These are phyloP conservation scores for Aethina tumida DNA, from an alignment of 1,140 invertebrate genomes.

Conservation along the genomic window DNA sequence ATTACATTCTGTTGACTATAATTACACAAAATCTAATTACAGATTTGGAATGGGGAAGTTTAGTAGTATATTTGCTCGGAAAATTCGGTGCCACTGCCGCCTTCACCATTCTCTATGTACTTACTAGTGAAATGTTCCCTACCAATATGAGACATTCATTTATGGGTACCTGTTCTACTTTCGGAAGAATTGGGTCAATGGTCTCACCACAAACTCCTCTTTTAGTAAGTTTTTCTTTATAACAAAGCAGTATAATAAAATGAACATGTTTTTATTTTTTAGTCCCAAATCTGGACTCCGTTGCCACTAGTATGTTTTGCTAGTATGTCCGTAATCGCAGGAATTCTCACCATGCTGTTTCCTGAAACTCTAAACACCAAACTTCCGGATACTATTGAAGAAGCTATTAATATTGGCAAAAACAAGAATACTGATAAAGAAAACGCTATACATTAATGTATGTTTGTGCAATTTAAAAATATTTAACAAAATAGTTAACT, in stretches of 20 bases:
- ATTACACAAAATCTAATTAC: conserved; percentile 6
- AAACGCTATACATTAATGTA: not conserved
- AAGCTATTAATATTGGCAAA: conserved; percentile 49
- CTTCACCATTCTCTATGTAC: conserved; percentile 41
- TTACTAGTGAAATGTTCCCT: conserved; percentile 44
- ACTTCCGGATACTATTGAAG: conserved; percentile 57
- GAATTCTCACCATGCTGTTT: conserved; percentile 49
- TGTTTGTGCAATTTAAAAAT: too few relatives aligned
- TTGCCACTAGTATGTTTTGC: conserved; percentile 60
- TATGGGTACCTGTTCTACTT: conserved; percentile 60
- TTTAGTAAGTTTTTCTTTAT: conserved; percentile 35
- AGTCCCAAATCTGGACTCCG: conserved; percentile 29
- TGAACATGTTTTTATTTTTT: conserved; percentile 14
- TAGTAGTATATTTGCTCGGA: conserved; percentile 59
- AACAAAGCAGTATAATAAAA: not conserved
- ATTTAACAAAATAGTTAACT: not conserved
- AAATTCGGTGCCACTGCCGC: conserved; percentile 51
- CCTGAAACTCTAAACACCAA: conserved; percentile 59
- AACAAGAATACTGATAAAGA: not conserved
- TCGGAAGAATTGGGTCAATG: conserved; percentile 62
- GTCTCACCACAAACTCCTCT: conserved; percentile 62
- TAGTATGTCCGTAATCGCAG: conserved; percentile 48
- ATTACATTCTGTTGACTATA: conserved; percentile 5
- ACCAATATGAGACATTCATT: conserved; percentile 38
- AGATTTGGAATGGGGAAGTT: conserved; percentile 56